These are phyloP conservation scores for Botia kubotai DNA, from an alignment of 2,797 vertebrate genomes.

Conservation along the genomic window DNA sequence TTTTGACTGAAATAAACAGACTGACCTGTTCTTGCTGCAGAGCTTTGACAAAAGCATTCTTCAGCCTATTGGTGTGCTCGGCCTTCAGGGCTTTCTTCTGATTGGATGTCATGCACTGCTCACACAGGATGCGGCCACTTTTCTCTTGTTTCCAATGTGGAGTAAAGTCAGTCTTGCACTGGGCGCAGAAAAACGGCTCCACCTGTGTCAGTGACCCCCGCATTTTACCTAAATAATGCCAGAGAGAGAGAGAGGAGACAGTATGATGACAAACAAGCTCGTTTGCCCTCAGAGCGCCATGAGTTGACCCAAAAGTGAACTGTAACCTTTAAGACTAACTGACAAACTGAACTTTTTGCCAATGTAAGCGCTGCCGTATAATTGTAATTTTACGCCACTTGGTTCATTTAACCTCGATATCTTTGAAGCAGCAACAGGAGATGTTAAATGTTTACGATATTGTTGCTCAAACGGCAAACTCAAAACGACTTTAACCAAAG, in stretches of 20 bases:
- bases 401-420: neutral
- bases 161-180: constrained; percentile 88
- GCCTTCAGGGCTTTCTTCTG: constrained; percentile 89
- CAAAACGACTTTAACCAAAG: neutral
- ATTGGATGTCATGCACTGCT: constrained; percentile 89
- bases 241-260: neutral
- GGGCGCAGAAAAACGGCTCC: constrained; percentile 85
- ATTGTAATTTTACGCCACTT: neutral
- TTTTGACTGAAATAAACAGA: neutral
- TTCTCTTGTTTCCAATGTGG: constrained; percentile 91
- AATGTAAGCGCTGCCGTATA: neutral
- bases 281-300: no score
- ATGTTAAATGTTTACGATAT: neutral
- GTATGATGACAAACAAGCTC: neutral
- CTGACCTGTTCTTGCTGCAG: constrained; percentile 87
- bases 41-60: constrained; percentile 88
- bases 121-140: constrained; percentile 85
- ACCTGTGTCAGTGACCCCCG: constrained; percentile 77
- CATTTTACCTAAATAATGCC: constrained; percentile 75
- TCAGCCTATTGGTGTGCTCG: constrained; percentile 88
- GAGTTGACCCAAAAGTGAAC: no score
- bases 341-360: neutral
- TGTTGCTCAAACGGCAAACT: neutral
- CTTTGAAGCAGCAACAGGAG: neutral
- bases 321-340: neutral